These are phyloP conservation scores for Drosophila malerkotliana DNA, from an alignment of 1,140 invertebrate species.

Conservation along the genomic window DNA sequence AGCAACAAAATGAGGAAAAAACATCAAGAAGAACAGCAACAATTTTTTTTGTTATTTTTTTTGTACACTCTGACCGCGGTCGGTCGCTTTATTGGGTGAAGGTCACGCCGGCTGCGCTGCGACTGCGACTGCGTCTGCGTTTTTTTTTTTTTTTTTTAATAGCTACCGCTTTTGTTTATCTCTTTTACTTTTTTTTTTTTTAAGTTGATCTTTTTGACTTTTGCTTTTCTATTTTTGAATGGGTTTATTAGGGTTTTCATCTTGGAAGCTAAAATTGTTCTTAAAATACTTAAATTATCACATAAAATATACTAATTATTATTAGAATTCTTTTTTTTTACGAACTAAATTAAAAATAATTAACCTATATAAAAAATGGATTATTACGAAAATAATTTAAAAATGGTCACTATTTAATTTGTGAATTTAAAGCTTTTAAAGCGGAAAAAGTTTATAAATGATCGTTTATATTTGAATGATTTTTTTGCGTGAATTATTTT, in stretches of 20 bases:
- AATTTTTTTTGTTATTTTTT: constrained; percentile 27
- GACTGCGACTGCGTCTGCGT: constrained; percentile 41
- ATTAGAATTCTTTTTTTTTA: too few relatives aligned
- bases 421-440: background rate
- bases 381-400: too few relatives aligned
- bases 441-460: too few relatives aligned
- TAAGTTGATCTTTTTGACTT: constrained; percentile 11
- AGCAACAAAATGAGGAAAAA: background rate
- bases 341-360: background rate
- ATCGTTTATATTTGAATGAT: too few relatives aligned
- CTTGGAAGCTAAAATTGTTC: too few relatives aligned
- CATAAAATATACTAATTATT: too few relatives aligned
- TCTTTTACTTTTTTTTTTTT: constrained; percentile 20
- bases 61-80: constrained; percentile 64
- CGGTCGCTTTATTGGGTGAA: constrained; percentile 74
- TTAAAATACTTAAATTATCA: too few relatives aligned
- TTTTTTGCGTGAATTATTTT: background rate
- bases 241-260: too few relatives aligned
- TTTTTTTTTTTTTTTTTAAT: constrained; percentile 43
- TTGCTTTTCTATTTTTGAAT: background rate
- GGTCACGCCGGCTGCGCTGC: constrained; percentile 59
- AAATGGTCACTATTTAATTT: too few relatives aligned
- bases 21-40: constrained; percentile 12
- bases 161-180: constrained; percentile 41
- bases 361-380: background rate